Base-by-base conservation (phyloP, 2,888 invertebrate genomes). In the Chydorus sphaericus region DNA sequence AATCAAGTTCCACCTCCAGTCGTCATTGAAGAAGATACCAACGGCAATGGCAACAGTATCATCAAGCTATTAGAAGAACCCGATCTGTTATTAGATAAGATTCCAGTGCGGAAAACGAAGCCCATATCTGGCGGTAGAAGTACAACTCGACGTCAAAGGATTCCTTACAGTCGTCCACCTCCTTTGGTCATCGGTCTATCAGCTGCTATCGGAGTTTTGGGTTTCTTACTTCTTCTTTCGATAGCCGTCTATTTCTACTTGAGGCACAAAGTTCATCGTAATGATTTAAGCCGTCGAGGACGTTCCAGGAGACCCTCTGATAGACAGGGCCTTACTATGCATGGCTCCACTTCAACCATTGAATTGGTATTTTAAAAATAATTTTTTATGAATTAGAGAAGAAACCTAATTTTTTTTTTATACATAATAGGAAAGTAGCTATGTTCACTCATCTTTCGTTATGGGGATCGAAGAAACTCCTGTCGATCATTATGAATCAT, bases 171-270 rank as follows among this genome's bases (percentile, higher is more conserved):
- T 16, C 48, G 48, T 20, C 54, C 54, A 1, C 57, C 57, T 11
- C 44, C 65, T 8, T 63, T 69, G 1, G 67, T 68, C 1, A 63
- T 69, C 39, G 66, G 67, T 7, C 67, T 81, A 11, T 77, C 75
- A 30, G 74, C 85, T 55, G 83, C 84, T 11, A 85, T 87, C 58
- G 81, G 81, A 20, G 70, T 88, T 16, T 78, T 85, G 10, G 77
- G 78, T 30, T 69, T 75, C 30, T 70, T 87, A 16, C 70, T 90
- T 4, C 65, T 82, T 11, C 78, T 75, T 51, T 78, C 80, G 56
- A 73, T 81, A 60, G 76, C 77, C 39, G 73, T 74, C 56, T 81
- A 83, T 59, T 77, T 82, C 51, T 72, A 80, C 50, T 67, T 85
- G 26, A 75, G 73, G 54, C 57, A 64, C 31, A 60, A 63, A 39